These are phyloP conservation scores for Amiota mariae DNA, from an alignment of 2,888 invertebrate species.

Conservation along the genomic window DNA sequence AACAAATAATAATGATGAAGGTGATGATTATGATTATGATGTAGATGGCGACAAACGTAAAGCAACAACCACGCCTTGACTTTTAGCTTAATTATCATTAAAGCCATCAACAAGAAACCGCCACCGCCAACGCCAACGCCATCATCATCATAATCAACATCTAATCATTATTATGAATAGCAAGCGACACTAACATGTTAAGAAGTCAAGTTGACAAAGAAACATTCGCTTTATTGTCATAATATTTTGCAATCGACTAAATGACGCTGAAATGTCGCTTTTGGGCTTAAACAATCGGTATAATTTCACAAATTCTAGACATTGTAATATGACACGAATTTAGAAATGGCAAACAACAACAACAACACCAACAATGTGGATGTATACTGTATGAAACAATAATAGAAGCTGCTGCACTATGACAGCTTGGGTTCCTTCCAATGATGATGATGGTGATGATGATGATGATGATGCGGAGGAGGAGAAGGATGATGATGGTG, in stretches of 20 bases:
- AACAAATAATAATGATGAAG: conserved; percentile 37
- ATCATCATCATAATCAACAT: not conserved
- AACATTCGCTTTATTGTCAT: conserved; percentile 10
- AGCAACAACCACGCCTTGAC: conserved; percentile 15
- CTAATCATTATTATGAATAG: not conserved
- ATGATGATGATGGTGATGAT: not conserved
- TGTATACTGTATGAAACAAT: too few relatives aligned
- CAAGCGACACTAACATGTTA: not conserved
- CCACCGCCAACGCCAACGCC: too few relatives aligned
- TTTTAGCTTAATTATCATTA: conserved; percentile 26
- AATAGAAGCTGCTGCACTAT: not conserved
- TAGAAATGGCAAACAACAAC: conserved; percentile 3
- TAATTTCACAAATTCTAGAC: conserved; percentile 11
- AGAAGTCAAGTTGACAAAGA: not conserved
- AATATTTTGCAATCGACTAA: conserved; percentile 26
- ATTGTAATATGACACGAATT: conserved; percentile 17
- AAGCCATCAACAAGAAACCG: not conserved
- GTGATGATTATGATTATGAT: conserved; percentile 37
- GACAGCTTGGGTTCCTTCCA: not conserved
- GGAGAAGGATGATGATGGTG: conserved; percentile 12
- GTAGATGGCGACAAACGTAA: conserved; percentile 24
- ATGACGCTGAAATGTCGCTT: conserved; percentile 17
- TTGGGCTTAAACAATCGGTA: conserved; percentile 2
- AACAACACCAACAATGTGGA: conserved; percentile 3
- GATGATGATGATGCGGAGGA: conserved; percentile 5